Percentiles rank a stretch among this genome's conserved stretches.
Conservation (phyloP, 1,140 invertebrate genomes). For the Brevipalpus yothersi region DNA sequence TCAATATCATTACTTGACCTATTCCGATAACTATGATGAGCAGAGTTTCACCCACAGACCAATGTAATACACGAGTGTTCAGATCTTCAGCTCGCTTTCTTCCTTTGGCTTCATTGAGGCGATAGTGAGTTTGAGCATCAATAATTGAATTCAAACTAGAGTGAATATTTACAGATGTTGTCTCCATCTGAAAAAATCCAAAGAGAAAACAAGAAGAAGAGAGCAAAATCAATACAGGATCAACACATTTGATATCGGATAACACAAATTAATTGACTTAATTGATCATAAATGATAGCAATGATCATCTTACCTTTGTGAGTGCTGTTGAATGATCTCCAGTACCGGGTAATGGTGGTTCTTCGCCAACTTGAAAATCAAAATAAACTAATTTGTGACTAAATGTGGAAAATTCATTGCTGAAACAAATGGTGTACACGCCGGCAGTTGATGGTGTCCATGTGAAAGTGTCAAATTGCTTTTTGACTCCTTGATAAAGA, state of each 20-base stretch:
- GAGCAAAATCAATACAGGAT: neutral
- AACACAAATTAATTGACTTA: neutral
- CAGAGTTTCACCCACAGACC: constrained; percentile 68
- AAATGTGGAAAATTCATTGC: constrained; percentile 98
- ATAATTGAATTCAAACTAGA: constrained; percentile 57
- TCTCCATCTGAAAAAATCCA: constrained; percentile 47
- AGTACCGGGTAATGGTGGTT: constrained; percentile 53
- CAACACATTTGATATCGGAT: constrained; percentile 2
- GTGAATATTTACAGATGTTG: constrained; percentile 63
- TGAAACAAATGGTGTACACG: constrained; percentile 73
- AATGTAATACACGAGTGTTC: constrained; percentile 70
- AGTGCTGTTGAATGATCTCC: constrained; percentile 75
- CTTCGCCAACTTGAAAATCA: constrained; percentile 88
- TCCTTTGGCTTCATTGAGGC: constrained; percentile 72
- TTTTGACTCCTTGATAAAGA: constrained; percentile 73
- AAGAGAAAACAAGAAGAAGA: constrained; percentile 2
- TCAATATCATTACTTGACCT: constrained; percentile 68
- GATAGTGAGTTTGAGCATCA: constrained; percentile 88
- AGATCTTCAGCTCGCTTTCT: constrained; percentile 83
- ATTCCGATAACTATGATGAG: constrained; percentile 59
- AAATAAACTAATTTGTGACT: constrained; percentile 99
- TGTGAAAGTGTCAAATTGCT: constrained; percentile 74
- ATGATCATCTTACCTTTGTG: constrained; percentile 36
- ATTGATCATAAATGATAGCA: neutral
- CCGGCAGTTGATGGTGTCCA: constrained; percentile 50